These are phyloP conservation scores for Rutpela maculata DNA, from an alignment of 2,888 invertebrate species.

Conservation along the genomic window DNA sequence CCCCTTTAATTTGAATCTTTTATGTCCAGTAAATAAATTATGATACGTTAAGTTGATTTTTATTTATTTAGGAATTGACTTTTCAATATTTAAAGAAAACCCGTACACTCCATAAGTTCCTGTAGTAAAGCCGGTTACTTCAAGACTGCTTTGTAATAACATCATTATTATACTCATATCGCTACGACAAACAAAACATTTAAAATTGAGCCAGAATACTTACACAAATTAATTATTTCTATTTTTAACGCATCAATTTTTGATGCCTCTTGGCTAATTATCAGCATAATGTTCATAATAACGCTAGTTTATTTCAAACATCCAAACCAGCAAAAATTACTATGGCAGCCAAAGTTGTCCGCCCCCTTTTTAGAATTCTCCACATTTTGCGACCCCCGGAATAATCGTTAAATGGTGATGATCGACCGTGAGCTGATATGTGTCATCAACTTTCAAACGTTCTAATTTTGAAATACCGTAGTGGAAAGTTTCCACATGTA, in stretches of 20 bases:
- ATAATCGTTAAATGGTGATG: not conserved
- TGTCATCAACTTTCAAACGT: not conserved
- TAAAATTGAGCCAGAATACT: not conserved
- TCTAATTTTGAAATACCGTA: not conserved
- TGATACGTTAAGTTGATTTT: too few relatives aligned
- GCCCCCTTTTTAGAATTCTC: slow-evolving; percentile 7
- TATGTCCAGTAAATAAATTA: too few relatives aligned
- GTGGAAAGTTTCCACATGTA: not conserved
- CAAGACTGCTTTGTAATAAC: too few relatives aligned
- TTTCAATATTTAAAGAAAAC: too few relatives aligned
- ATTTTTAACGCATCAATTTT: not conserved
- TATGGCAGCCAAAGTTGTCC: slow-evolving; percentile 11
- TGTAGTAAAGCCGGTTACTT: too few relatives aligned
- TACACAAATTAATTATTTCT: slow-evolving; percentile 4
- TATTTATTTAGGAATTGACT: too few relatives aligned
- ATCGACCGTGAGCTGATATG: not conserved
- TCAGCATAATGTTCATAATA: not conserved
- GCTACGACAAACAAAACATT: too few relatives aligned
- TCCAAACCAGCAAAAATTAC: not conserved
- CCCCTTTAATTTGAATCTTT: too few relatives aligned
- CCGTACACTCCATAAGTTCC: too few relatives aligned
- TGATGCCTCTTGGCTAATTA: slow-evolving; percentile 8
- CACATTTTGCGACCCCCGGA: not conserved
- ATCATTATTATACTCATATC: too few relatives aligned
- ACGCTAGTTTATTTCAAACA: not conserved